Conservation (phyloP, 2,797 vertebrate genomes). For the Cygnus olor region DNA sequence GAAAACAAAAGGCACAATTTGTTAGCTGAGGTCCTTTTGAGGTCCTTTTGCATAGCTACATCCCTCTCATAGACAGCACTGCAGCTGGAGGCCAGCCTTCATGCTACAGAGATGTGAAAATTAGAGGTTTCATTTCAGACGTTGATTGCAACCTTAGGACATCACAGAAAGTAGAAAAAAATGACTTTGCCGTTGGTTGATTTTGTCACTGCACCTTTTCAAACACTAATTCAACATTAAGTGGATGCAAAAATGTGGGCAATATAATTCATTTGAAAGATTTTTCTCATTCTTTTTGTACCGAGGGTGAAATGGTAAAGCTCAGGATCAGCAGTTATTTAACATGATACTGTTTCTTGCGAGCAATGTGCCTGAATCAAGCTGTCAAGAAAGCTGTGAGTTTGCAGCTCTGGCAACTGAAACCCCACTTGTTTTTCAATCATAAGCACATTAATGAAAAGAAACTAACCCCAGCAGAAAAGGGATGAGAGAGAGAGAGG, state of each 20-base stretch:
- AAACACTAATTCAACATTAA: neutral
- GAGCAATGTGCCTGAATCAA: neutral
- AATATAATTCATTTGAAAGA: neutral
- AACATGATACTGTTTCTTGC: neutral
- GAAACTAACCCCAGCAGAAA: neutral
- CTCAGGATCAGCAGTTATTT: neutral
- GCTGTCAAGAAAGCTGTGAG: neutral
- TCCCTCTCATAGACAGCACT: neutral
- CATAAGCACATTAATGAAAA: neutral
- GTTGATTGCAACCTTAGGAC: neutral
- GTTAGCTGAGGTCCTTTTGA: neutral
- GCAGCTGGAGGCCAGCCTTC: neutral
- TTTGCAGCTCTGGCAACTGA: neutral
- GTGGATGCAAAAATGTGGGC: neutral
- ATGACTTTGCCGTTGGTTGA: neutral
- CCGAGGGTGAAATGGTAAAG: neutral
- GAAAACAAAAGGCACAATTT: neutral
- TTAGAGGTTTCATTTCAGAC: fast-evolving
- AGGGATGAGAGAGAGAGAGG: neutral
- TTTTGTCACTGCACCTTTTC: neutral
- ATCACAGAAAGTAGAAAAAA: neutral
- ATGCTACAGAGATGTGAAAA: neutral
- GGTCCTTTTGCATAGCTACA: neutral
- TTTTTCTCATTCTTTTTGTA: neutral
- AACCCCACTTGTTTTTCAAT: neutral